Evolutionary conservation across 2,113 vertebrate genomes (phyloP), one percentile per base, ranked within the genome.

Genomic region (Tachuris rubrigastra): DNA sequence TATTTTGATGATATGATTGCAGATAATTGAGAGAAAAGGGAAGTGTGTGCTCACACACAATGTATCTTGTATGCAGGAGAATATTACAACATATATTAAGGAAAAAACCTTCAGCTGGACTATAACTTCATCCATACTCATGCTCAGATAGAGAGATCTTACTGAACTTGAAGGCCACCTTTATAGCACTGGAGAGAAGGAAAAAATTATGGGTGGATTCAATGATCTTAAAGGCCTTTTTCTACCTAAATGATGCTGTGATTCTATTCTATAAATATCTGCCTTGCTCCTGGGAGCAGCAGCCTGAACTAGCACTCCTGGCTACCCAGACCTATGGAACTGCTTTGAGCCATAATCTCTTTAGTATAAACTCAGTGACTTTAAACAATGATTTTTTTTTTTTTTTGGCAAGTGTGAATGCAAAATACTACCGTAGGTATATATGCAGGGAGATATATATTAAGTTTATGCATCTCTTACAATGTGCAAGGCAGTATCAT

Each of bases 41-140:
- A 83, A 80, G 27, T 9, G 28, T 10, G 7, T 69, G 12, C 20
- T 83, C 13, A 42, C 23, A 58, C 13, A 60, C 3, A 66, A 39
- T 0, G 0, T 33, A 63, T 47, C 37, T 20, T 39, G 30, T 14
- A 59, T 2, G 21, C 31, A 24, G 22, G 19, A 76, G 17, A 85
- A 50, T 71, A 93, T 73, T 62, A 18, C 53, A 69, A 55, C 7
- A 10, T 2, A 10, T 0, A 6, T 22, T 25, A 39, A 41, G 30
- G 33, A n/a, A 58, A 83, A 91, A 71, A 20, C 3, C 15, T 72
- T 78, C 31, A 82, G 12, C 25, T 53, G 33, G 17, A 55, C 18
- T 8, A 8, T 41, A 63, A n/a, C 30, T 41, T 72, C 0, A 2
- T 39, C 12, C 11, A 49, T 17, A n/a, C 18, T 24, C 19, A 7